Evolutionary conservation across 2,113 vertebrate species (phyloP).

Genomic region (Lamprologus lemairii): DNA sequence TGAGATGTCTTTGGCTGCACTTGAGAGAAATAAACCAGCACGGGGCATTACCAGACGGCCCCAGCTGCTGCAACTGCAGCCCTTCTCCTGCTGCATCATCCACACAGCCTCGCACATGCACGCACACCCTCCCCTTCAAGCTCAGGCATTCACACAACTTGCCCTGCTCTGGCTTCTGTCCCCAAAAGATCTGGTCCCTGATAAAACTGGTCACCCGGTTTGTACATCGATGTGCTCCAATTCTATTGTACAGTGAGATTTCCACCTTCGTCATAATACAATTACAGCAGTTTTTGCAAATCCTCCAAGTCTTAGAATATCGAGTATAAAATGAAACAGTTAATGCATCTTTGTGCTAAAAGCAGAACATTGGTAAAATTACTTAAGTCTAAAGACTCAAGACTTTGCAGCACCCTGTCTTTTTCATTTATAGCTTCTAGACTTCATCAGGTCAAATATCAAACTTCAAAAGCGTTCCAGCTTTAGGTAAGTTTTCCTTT

Average conservation of each 20-base stretch:
- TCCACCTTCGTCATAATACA: not conserved
- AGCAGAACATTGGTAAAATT: not conserved
- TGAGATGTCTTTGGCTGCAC: slow-evolving; percentile 42
- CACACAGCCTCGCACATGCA: not conserved
- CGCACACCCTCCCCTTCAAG: not conserved
- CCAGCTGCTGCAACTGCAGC: not conserved
- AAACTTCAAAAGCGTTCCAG: not conserved
- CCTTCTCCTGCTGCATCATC: slow-evolving; percentile 7
- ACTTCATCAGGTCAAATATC: not conserved
- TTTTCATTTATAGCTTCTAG: not conserved
- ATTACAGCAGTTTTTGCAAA: not conserved
- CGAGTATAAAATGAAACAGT: not conserved
- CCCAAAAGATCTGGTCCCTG: not conserved
- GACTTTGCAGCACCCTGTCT: not conserved
- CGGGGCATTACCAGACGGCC: not conserved
- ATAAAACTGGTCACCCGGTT: not conserved
- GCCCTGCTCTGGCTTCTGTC: not conserved
- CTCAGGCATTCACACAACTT: not conserved
- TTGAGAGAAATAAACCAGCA: slow-evolving; percentile 29
- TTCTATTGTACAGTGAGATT: not conserved
- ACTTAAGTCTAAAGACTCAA: not conserved
- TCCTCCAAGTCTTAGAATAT: not conserved
- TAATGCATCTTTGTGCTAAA: not conserved
- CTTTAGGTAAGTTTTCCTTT: not conserved
- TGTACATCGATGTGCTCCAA: not conserved